phyloP scores from a whole-genome alignment of 2,888 invertebrate species.

The Diadromus collaris region DNA sequence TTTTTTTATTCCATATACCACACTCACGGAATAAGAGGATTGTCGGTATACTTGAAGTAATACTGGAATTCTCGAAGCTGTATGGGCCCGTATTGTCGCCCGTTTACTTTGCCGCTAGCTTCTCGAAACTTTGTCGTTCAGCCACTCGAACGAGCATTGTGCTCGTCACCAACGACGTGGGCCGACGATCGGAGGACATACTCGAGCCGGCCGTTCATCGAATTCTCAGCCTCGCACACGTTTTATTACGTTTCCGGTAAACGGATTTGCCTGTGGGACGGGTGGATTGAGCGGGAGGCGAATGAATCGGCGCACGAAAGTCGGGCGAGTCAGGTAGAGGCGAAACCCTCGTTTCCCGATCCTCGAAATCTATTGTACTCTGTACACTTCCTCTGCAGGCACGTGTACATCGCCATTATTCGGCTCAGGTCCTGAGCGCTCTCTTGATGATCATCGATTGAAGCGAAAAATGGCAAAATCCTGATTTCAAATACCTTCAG shows the following conservation, averaged over 20 bases:
- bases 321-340: constrained; percentile 35
- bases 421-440: neutral
- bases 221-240: constrained; percentile 44
- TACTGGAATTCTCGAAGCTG: neutral
- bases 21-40: neutral
- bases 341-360: constrained; percentile 40
- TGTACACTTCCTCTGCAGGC: neutral
- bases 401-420: neutral
- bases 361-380: constrained; percentile 44
- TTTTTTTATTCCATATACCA: neutral
- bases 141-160: constrained; percentile 63
- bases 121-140: constrained; percentile 62
- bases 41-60: neutral
- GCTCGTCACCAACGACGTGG: constrained; percentile 63
- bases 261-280: constrained; percentile 59
- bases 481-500: neutral
- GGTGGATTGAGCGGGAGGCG: constrained; percentile 23
- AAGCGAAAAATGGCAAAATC: neutral
- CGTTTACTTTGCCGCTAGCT: constrained; percentile 36
- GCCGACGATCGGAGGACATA: constrained; percentile 36
- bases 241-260: constrained; percentile 63
- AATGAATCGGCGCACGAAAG: constrained; percentile 20
- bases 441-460: neutral
- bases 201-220: constrained; percentile 35
- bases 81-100: constrained; percentile 14